Conservation (phyloP, 1,140 invertebrate species). For the Agrilus planipennis region DNA sequence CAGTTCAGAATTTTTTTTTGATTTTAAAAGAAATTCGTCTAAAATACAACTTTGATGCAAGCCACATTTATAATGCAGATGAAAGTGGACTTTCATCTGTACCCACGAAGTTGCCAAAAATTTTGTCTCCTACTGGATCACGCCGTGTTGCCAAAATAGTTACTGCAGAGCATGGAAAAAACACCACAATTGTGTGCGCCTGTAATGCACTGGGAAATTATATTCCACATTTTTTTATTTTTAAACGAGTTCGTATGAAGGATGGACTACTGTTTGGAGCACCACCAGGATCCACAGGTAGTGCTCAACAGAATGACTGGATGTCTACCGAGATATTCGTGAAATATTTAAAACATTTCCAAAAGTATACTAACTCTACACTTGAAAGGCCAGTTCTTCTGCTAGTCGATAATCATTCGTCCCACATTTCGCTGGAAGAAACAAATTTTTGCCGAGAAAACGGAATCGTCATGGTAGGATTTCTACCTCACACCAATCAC, state of each 20-base stretch:
- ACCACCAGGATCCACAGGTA: conserved; percentile 1
- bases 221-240: conserved; percentile 4
- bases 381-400: conserved; percentile 15
- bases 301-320: conserved; percentile 15
- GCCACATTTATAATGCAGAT: conserved; percentile 3
- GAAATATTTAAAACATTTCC: conserved; percentile 12
- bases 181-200: conserved; percentile 5
- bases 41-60: conserved; percentile 1
- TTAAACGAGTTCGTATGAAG: conserved; percentile 2
- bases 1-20: background rate
- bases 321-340: conserved; percentile 18
- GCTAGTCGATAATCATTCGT: conserved; percentile 23
- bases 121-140: background rate
- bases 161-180: conserved; percentile 1
- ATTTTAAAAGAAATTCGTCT: background rate
- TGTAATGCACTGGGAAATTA: conserved; percentile 1
- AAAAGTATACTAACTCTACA: conserved; percentile 14
- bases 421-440: conserved; percentile 11
- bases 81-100: conserved; percentile 2
- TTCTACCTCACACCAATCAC: conserved; percentile 23
- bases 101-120: conserved; percentile 1
- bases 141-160: conserved; percentile 1
- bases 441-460: conserved; percentile 15
- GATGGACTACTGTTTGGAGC: conserved; percentile 9
- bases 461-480: conserved; percentile 16